Evolutionary conservation across 2,888 invertebrate genomes (phyloP).

Genomic region (Euphydryas editha): DNA sequence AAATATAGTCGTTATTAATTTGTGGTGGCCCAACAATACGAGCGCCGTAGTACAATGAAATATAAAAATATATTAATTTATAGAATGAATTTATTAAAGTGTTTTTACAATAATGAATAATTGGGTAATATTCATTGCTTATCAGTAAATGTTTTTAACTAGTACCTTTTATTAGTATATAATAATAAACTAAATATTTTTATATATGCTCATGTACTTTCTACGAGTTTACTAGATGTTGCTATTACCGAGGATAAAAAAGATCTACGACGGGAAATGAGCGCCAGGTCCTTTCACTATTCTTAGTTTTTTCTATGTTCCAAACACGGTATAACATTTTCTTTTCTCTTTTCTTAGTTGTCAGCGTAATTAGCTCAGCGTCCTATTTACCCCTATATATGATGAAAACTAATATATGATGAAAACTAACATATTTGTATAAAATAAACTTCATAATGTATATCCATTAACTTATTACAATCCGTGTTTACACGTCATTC

Average conservation of each 20-base stretch:
- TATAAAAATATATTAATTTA: constrained; percentile 12
- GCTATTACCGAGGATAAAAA: constrained; percentile 73
- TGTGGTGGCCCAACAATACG: constrained; percentile 51
- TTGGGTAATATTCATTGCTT: not conserved
- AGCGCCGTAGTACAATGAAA: constrained; percentile 25
- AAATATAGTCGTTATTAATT: constrained; percentile 59
- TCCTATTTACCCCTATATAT: constrained; percentile 32
- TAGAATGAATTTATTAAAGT: not conserved
- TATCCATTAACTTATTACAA: constrained; percentile 43
- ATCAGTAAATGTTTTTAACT: not conserved
- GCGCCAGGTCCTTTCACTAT: constrained; percentile 66
- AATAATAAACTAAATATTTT: constrained; percentile 26
- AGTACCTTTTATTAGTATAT: too few relatives aligned
- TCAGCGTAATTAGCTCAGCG: constrained; percentile 40
- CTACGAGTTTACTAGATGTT: constrained; percentile 70
- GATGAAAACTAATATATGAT: not conserved
- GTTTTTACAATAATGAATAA: not conserved
- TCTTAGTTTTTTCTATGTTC: constrained; percentile 64
- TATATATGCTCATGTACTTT: constrained; percentile 38
- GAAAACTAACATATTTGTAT: constrained; percentile 31
- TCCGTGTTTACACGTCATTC: constrained; percentile 52
- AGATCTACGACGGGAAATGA: constrained; percentile 76
- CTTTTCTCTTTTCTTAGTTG: constrained; percentile 42
- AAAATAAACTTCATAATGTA: constrained; percentile 22
- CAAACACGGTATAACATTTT: constrained; percentile 43